Evolutionary conservation across 2,113 vertebrate species (phyloP).

Genomic region (Agelaius tricolor): DNA sequence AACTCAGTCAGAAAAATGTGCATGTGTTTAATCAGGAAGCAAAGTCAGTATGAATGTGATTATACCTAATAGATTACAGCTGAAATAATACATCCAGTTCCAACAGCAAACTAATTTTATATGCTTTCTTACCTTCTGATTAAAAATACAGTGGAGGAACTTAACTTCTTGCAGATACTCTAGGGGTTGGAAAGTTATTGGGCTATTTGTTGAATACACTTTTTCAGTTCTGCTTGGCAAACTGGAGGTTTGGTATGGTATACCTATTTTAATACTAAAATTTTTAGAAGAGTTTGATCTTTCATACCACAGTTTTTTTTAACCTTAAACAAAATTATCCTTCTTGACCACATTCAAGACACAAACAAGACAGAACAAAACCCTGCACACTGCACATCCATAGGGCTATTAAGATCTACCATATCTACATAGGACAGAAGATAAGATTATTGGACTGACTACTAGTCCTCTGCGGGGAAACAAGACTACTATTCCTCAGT

Average conservation of each 20-base stretch:
- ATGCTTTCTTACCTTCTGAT: not conserved
- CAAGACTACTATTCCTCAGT: conserved; percentile 77
- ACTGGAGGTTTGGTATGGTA: not conserved
- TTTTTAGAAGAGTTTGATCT: conserved; percentile 10
- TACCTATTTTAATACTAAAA: not conserved
- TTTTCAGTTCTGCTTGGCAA: conserved; percentile 5
- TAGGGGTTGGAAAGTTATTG: not conserved
- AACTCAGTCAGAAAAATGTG: not conserved
- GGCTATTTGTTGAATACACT: not conserved
- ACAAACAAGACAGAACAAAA: conserved; percentile 36
- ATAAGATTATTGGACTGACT: conserved; percentile 81
- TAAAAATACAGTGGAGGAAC: not conserved
- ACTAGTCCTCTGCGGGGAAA: conserved; percentile 78
- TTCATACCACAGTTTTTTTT: not conserved
- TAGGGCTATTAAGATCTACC: conserved; percentile 80
- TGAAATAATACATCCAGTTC: not conserved
- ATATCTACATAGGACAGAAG: conserved; percentile 81
- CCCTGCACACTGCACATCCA: conserved; percentile 70
- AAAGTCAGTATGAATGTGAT: not conserved
- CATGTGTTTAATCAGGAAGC: not conserved
- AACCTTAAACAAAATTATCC: not conserved
- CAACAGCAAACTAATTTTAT: not conserved
- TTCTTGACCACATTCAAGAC: conserved; percentile 39
- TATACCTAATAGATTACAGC: not conserved
- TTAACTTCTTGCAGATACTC: not conserved